Conservation (phyloP, 2,888 invertebrate genomes). For the Nomada flava region DNA sequence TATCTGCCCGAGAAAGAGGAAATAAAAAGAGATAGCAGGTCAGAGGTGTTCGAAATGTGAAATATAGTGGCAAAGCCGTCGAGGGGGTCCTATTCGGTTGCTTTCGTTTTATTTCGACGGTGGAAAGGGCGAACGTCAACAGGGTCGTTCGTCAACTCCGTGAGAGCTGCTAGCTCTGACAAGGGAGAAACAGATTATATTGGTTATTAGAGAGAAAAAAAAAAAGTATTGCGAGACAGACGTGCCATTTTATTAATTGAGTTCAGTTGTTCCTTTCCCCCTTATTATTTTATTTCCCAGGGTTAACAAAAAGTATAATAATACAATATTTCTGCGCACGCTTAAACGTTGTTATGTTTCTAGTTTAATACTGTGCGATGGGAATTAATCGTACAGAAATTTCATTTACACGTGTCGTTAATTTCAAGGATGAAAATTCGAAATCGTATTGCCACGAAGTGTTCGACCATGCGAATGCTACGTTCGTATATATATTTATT, state of each 20-base stretch:
- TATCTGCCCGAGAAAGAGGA: slow-evolving; percentile 48
- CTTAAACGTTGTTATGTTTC: too few species aligned
- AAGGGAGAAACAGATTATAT: slow-evolving; percentile 69
- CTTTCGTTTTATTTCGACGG: slow-evolving; percentile 77
- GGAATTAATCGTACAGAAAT: background rate
- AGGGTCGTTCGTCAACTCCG: slow-evolving; percentile 80
- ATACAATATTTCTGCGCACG: background rate
- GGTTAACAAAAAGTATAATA: background rate
- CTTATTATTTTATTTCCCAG: background rate
- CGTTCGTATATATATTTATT: slow-evolving; percentile 33
- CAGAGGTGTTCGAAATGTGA: slow-evolving; percentile 78
- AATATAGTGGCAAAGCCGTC: slow-evolving; percentile 75
- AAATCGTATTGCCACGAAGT: background rate
- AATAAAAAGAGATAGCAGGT: slow-evolving; percentile 50
- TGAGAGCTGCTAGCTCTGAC: slow-evolving; percentile 54
- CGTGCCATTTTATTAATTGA: slow-evolving; percentile 63
- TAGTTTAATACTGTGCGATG: background rate
- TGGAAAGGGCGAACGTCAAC: slow-evolving; percentile 80
- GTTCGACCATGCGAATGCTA: slow-evolving; percentile 25
- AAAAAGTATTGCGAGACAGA: slow-evolving; percentile 44
- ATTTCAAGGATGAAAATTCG: background rate
- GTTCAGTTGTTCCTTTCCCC: slow-evolving; percentile 5
- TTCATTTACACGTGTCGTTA: background rate
- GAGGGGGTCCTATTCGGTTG: slow-evolving; percentile 60
- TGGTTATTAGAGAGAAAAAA: slow-evolving; percentile 67